Evolutionary conservation across 2,113 vertebrate genomes (phyloP).

Genomic region (Tachysurus vachellii): DNA sequence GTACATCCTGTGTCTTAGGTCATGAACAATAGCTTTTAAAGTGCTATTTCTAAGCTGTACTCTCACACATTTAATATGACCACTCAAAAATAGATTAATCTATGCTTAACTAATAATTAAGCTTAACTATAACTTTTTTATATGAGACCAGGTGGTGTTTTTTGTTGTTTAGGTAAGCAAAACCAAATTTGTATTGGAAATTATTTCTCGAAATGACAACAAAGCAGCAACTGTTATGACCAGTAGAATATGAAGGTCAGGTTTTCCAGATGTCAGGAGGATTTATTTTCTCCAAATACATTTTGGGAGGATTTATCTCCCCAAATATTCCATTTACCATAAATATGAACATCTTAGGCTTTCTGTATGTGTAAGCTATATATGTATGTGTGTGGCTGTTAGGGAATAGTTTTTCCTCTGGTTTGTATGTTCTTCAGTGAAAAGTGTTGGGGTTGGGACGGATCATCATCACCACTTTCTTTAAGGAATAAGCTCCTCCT

Average conservation of each 20-base stretch:
- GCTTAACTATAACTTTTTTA: background rate
- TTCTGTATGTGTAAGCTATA: background rate
- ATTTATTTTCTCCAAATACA: background rate
- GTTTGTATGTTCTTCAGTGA: conserved; percentile 73
- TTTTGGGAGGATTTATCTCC: background rate
- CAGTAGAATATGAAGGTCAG: background rate
- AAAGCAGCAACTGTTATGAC: background rate
- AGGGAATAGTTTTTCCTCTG: background rate
- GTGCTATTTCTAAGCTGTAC: background rate
- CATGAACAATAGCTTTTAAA: conserved; percentile 23
- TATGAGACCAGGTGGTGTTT: background rate
- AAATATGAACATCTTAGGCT: background rate
- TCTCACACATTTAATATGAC: background rate
- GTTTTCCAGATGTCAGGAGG: conserved; percentile 11
- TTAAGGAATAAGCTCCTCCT: conserved; percentile 93
- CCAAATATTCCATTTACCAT: background rate
- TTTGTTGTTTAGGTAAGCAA: background rate
- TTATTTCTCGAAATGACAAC: background rate
- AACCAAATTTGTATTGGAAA: background rate
- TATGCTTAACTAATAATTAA: background rate
- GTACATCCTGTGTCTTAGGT: conserved; percentile 78
- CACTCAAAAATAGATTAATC: background rate
- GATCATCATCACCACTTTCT: conserved; percentile 99
- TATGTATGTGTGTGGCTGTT: background rate
- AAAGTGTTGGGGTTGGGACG: conserved; percentile 96